Base-by-base conservation (phyloP, 1,140 invertebrate species). In the Gonatopus flavifemur region DNA sequence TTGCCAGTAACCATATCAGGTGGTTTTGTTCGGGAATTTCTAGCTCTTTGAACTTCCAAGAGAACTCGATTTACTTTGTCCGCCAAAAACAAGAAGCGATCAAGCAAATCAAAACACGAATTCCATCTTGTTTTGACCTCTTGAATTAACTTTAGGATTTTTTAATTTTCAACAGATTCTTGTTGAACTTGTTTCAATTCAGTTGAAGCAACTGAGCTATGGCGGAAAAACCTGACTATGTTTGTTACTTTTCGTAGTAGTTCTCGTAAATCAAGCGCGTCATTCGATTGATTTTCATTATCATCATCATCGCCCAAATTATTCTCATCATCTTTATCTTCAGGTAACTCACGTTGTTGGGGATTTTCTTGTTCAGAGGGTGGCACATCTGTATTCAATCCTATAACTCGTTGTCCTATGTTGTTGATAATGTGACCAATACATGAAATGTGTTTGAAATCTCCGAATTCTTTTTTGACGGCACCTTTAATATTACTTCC, bases 111-210 rank as follows among this genome's bases (percentile, higher is more conserved):
- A 39, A 36, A 52, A 25, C 33, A 44, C n/a, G 52, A 52, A 22
- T 54, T 59, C 52, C 52, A 62, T 25, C 59, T 15, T 7, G 57
- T 62, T 15, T 15, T 48, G 2, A 51, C 49, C 39, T 56, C 50
- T 12, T 56, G 36, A 28, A 59, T 49, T 22, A 62, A 25, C 25
- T 47, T 50, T 22, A 49, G 15, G 1, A 3, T 16, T n/a, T n/a
- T 8, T 33, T 7, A 20, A 19, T 41, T 25, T 12, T n/a, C 2
- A 25, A 33, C 35, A 2, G 13, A 30, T 10, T 35, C 3, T 41
- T 49, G 38, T 22, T 20, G 10, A 20, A 15, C 2, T 18, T 24
- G 22, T 33, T n/a, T n/a, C n/a, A 49, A 33, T 24, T 49, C 38
- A 41, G 24, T 15, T 12, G 46, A 21, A 13, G 38, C 46, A 4